Conservation (phyloP, 2,888 invertebrate species). For the Meliscaeva auricollis region DNA sequence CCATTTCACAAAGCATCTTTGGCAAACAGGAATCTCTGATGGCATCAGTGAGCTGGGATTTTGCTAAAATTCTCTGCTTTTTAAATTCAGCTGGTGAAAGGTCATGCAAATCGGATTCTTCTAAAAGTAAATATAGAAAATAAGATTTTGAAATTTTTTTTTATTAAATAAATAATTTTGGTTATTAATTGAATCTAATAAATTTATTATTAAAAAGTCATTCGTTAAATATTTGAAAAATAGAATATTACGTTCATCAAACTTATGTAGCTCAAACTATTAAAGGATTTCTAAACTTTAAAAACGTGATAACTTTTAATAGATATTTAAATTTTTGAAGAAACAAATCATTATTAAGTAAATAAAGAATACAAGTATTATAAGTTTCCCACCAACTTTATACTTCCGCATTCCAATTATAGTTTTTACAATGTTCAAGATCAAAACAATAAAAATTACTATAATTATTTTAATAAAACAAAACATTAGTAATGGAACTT, state of each 20-base stretch:
- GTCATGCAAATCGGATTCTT: conserved; percentile 80
- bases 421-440: background rate
- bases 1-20: conserved; percentile 84
- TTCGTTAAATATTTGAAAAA: too few relatives aligned
- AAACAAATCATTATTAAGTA: too few relatives aligned
- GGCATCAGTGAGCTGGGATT: conserved; percentile 82
- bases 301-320: too few relatives aligned
- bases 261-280: too few relatives aligned
- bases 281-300: too few relatives aligned
- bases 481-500: background rate
- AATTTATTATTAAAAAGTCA: too few relatives aligned
- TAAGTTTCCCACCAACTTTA: background rate
- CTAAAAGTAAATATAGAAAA: conserved; percentile 76
- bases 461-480: background rate
- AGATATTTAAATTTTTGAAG: too few relatives aligned
- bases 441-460: conserved; percentile 2
- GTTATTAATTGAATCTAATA: too few relatives aligned
- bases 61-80: conserved; percentile 77
- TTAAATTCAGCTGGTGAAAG: conserved; percentile 80
- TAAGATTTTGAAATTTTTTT: too few relatives aligned
- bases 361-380: too few relatives aligned
- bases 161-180: too few relatives aligned
- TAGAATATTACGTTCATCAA: conserved; percentile 15
- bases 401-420: background rate
- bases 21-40: conserved; percentile 83